A percentile compares a stretch with the other conserved stretches of the same genome.
Evolutionary conservation across 2,888 invertebrate genomes (phyloP).

Genomic region (Troides helena): DNA sequence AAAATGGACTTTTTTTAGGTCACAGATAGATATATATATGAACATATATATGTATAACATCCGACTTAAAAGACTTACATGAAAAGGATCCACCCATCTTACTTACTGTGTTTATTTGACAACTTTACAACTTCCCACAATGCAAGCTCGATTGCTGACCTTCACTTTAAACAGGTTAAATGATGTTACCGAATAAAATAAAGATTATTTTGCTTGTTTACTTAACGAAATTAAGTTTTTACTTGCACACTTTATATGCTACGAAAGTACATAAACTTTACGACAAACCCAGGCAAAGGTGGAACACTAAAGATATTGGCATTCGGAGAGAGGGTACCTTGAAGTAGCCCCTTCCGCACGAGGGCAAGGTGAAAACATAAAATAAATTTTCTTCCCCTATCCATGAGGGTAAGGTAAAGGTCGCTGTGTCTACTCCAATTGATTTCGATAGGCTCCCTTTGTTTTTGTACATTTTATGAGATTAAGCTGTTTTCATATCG

Average conservation of each 20-base stretch:
- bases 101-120: too few relatives aligned
- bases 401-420: slow-evolving; percentile 16
- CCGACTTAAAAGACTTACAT: too few relatives aligned
- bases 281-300: slow-evolving; percentile 5
- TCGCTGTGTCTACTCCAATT: slow-evolving; percentile 12
- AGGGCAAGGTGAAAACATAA: slow-evolving; percentile 21
- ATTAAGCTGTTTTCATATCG: neutral
- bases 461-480: neutral
- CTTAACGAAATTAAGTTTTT: neutral
- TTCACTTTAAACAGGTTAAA: too few relatives aligned
- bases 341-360: slow-evolving; percentile 7
- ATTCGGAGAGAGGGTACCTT: slow-evolving; percentile 2
- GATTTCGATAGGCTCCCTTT: slow-evolving; percentile 6
- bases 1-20: too few relatives aligned
- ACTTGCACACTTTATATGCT: neutral
- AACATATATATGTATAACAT: too few relatives aligned
- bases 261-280: slow-evolving; percentile 1
- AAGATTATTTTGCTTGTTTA: neutral
- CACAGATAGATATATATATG: too few relatives aligned
- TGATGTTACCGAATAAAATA: too few relatives aligned
- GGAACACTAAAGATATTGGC: slow-evolving; percentile 8
- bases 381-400: slow-evolving; percentile 22
- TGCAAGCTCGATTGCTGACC: too few relatives aligned
- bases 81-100: too few relatives aligned
- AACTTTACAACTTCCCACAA: too few relatives aligned